These are phyloP conservation scores for Pelobates cultripes DNA, from an alignment of 2,797 vertebrate species.

Conservation along the genomic window DNA sequence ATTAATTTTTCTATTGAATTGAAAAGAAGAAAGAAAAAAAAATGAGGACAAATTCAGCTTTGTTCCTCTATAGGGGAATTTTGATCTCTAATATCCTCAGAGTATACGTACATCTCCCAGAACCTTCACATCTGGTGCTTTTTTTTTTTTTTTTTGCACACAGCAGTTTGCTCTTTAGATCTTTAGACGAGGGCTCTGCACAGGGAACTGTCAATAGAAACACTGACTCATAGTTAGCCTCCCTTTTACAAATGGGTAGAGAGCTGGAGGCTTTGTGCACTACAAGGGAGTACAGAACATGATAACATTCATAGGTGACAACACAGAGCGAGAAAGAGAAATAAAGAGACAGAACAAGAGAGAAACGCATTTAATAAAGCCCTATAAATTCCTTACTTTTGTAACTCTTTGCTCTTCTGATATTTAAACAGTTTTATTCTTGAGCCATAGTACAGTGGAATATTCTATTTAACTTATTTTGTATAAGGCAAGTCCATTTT, in stretches of 20 bases:
- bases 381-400: too few relatives aligned
- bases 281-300: background rate
- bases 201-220: background rate
- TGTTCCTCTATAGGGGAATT: conserved; percentile 26
- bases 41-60: conserved; percentile 42
- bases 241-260: background rate
- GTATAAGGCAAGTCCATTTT: too few relatives aligned
- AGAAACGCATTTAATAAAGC: too few relatives aligned
- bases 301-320: background rate
- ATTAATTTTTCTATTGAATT: conserved; percentile 49
- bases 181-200: background rate
- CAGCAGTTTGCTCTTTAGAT: background rate
- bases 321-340: too few relatives aligned
- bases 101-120: background rate
- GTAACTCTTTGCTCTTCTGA: too few relatives aligned
- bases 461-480: too few relatives aligned
- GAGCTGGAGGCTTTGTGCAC: background rate
- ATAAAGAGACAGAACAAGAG: too few relatives aligned
- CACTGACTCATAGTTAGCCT: background rate
- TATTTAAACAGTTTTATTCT: too few relatives aligned
- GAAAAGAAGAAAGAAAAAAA: background rate
- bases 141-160: background rate
- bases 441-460: too few relatives aligned
- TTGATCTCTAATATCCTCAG: conserved; percentile 2
- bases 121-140: background rate